phyloP scores from a whole-genome alignment of 2,888 invertebrate genomes.

The Drosophila longiperda region DNA sequence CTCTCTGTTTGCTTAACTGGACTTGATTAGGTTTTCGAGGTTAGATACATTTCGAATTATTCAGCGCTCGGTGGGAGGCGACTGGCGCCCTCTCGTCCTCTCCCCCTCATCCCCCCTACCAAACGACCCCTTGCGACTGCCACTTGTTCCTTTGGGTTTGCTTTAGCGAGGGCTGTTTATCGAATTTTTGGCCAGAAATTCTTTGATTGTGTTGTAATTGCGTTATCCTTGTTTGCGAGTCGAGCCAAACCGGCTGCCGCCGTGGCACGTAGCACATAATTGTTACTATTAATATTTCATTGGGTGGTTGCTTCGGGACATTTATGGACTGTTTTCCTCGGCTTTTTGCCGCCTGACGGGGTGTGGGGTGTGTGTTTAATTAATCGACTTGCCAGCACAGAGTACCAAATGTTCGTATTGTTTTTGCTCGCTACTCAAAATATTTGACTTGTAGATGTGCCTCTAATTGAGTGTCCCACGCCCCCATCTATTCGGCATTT shows the following conservation, averaged over 20 bases:
- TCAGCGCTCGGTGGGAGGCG: slow-evolving; percentile 58
- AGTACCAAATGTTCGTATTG: slow-evolving; percentile 73
- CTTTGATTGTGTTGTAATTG: slow-evolving; percentile 79
- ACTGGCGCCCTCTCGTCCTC: neutral
- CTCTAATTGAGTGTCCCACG: slow-evolving; percentile 73
- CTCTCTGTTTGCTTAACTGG: slow-evolving; percentile 74
- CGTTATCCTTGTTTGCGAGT: slow-evolving; percentile 62
- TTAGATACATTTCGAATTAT: slow-evolving; percentile 82
- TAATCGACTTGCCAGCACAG: slow-evolving; percentile 69
- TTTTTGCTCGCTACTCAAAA: slow-evolving; percentile 69
- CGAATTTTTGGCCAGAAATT: slow-evolving; percentile 66
- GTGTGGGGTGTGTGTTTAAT: slow-evolving; percentile 58
- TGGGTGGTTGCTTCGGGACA: slow-evolving; percentile 73
- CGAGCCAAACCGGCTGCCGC: slow-evolving; percentile 12
- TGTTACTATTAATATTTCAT: slow-evolving; percentile 79
- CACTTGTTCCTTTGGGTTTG: slow-evolving; percentile 47
- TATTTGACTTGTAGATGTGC: slow-evolving; percentile 79
- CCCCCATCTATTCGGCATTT: slow-evolving; percentile 27
- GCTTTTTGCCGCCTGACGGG: slow-evolving; percentile 4
- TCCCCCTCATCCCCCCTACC: neutral
- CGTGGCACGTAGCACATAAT: slow-evolving; percentile 78
- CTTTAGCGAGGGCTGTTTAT: slow-evolving; percentile 62
- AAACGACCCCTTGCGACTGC: neutral
- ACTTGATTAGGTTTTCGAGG: slow-evolving; percentile 82
- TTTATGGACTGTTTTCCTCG: slow-evolving; percentile 64